Evolutionary conservation across 2,797 vertebrate species (phyloP).

Genomic region (Ctenopoma multispine): DNA sequence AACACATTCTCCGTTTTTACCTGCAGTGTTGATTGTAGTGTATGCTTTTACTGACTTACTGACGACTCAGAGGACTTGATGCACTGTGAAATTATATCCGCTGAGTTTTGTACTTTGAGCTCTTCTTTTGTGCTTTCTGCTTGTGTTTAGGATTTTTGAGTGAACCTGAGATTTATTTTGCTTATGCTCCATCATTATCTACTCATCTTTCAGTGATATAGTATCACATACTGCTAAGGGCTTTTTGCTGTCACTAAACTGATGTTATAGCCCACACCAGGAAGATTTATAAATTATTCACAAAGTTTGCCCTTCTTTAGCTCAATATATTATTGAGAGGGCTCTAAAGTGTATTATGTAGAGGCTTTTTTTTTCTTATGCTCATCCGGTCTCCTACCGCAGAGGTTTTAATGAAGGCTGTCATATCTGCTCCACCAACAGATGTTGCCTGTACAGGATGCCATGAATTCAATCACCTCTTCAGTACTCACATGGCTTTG

Average conservation of each 20-base stretch:
- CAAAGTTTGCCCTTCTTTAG: slow-evolving; percentile 73
- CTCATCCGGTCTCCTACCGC: slow-evolving; percentile 36
- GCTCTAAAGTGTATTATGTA: slow-evolving; percentile 73
- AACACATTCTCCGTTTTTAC: slow-evolving; percentile 23
- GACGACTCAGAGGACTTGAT: slow-evolving; percentile 45
- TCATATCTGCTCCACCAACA: slow-evolving; percentile 63
- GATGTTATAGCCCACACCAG: slow-evolving; percentile 68
- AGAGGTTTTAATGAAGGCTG: slow-evolving; percentile 70
- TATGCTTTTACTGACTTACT: slow-evolving; percentile 32
- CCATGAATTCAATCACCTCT: slow-evolving; percentile 48
- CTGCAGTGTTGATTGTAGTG: slow-evolving; percentile 7
- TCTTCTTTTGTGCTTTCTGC: slow-evolving; percentile 31
- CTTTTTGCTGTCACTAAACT: slow-evolving; percentile 71
- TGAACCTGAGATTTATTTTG: slow-evolving; percentile 54
- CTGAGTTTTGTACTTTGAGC: slow-evolving; percentile 39
- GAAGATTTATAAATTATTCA: slow-evolving; percentile 83
- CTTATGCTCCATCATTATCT: slow-evolving; percentile 61
- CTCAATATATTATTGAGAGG: slow-evolving; percentile 78
- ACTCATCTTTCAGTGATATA: slow-evolving; percentile 66
- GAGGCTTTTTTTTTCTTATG: slow-evolving; percentile 63
- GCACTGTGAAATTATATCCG: slow-evolving; percentile 39
- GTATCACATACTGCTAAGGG: slow-evolving; percentile 70
- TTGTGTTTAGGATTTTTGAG: slow-evolving; percentile 36
- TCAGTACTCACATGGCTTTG: slow-evolving; percentile 29
- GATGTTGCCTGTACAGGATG: slow-evolving; percentile 37